phyloP scores from a whole-genome alignment of 2,797 vertebrate species.

The Sebastes hubbsi region DNA sequence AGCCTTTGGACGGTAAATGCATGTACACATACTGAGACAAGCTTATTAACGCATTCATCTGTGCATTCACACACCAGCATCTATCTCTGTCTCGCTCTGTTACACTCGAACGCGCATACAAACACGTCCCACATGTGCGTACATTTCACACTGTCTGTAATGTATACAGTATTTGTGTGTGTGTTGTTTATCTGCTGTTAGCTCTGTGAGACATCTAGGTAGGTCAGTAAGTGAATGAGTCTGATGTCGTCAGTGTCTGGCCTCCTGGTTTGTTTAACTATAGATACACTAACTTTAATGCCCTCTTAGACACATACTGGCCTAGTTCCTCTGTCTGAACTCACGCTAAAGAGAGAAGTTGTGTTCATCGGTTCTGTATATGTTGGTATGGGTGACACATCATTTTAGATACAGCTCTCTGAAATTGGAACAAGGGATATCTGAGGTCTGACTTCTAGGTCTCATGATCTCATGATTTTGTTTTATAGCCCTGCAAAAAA shows the following conservation, averaged over 20 bases:
- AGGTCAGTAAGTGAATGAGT: constrained; percentile 37
- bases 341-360: not conserved
- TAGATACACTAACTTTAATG: not conserved
- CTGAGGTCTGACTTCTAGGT: not conserved
- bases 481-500: not conserved
- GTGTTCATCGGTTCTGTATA: not conserved
- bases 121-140: not conserved
- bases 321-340: constrained; percentile 17
- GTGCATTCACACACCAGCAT: not conserved
- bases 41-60: constrained; percentile 47
- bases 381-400: not conserved
- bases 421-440: not conserved
- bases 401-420: not conserved
- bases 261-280: constrained; percentile 2
- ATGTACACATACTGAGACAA: constrained; percentile 42
- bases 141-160: not conserved
- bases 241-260: not conserved
- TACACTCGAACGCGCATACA: not conserved
- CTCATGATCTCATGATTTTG: not conserved
- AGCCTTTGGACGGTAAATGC: constrained; percentile 40
- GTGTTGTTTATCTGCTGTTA: constrained; percentile 3
- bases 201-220: constrained; percentile 13
- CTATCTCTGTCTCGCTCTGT: not conserved
- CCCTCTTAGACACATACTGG: constrained; percentile 12
- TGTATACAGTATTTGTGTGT: not conserved